These are phyloP conservation scores for Itoplectis maculator DNA, from an alignment of 2,888 invertebrate species.

Conservation along the genomic window DNA sequence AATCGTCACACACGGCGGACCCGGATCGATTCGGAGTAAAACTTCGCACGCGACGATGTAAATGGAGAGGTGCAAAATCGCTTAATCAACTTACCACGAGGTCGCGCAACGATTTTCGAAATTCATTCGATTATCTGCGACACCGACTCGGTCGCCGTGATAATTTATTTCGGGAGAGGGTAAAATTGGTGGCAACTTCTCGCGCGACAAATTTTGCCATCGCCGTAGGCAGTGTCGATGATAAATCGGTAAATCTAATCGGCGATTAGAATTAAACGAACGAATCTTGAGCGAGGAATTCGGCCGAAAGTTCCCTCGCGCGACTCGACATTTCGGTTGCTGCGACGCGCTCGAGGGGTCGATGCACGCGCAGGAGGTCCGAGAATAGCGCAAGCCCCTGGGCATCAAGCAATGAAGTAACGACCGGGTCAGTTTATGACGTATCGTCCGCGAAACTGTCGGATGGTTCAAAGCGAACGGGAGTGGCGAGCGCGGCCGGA, in stretches of 20 bases:
- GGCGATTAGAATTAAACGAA: background rate
- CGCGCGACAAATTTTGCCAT: background rate
- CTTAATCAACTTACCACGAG: background rate
- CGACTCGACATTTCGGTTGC: conserved; percentile 16
- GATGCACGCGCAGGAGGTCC: conserved; percentile 18
- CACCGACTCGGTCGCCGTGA: background rate
- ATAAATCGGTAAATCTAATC: background rate
- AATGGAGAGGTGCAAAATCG: background rate
- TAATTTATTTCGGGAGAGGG: background rate
- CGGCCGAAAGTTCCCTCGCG: conserved; percentile 17
- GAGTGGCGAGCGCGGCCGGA: background rate
- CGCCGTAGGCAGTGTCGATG: background rate
- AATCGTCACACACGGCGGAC: background rate
- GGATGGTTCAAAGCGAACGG: conserved; percentile 4
- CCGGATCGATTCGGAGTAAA: background rate
- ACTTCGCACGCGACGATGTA: background rate
- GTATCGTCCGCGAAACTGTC: conserved; percentile 60
- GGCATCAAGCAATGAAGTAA: conserved; percentile 42
- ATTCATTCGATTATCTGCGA: background rate
- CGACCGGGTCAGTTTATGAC: conserved; percentile 62
- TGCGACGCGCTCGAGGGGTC: conserved; percentile 6
- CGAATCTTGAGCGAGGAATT: conserved; percentile 30
- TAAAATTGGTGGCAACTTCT: background rate
- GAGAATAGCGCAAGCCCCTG: background rate
- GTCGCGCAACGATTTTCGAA: background rate